Evolutionary conservation across 2,113 vertebrate species (phyloP).

Genomic region (Pholis gunnellus): DNA sequence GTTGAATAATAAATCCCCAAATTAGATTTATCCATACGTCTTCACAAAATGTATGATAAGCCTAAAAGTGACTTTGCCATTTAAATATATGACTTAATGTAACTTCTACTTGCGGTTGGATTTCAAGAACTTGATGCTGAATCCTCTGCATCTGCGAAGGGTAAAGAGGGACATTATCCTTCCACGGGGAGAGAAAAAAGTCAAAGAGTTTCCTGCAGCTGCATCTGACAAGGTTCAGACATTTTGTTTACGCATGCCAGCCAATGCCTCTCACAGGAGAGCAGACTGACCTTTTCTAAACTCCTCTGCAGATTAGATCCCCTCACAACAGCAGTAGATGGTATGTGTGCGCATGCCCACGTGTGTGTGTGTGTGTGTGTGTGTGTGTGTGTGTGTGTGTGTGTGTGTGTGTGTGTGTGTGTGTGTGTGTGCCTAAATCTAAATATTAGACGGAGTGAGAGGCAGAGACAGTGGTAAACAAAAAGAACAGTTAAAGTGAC

Average conservation of each 20-base stretch:
- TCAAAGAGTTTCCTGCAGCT: constrained; percentile 30
- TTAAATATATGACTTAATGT: background rate
- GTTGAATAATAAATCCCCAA: background rate
- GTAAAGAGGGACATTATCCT: background rate
- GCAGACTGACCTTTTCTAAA: constrained; percentile 65
- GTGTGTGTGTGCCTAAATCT: constrained; percentile 24
- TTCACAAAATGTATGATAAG: background rate
- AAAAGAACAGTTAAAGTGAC: constrained; percentile 34
- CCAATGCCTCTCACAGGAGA: constrained; percentile 49
- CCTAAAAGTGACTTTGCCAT: background rate
- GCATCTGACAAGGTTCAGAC: constrained; percentile 49
- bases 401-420: constrained; percentile 22
- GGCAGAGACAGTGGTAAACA: constrained; percentile 22
- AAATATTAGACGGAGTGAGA: constrained; percentile 8
- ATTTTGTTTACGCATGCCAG: constrained; percentile 59
- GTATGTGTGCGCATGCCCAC: background rate
- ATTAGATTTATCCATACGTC: background rate
- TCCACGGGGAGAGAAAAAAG: constrained; percentile 6
- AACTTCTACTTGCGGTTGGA: background rate
- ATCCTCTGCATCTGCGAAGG: background rate
- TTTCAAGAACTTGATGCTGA: background rate
- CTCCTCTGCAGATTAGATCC: constrained; percentile 52
- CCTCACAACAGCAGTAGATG: constrained; percentile 29
- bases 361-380: constrained; percentile 18
- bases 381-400: constrained; percentile 19